Conservation (phyloP, 2,888 invertebrate species). For the Eupeodes luniger region DNA sequence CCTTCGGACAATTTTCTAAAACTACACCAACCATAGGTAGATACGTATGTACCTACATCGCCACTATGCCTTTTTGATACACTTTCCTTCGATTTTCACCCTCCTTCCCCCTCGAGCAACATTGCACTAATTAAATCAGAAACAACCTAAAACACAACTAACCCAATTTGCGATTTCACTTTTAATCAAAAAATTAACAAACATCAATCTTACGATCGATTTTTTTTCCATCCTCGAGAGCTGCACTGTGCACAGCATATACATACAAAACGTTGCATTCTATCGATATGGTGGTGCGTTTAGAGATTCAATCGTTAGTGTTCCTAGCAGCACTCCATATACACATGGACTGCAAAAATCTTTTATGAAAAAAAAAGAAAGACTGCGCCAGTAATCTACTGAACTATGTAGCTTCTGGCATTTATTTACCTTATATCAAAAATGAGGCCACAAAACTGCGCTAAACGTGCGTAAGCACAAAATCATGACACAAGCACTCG, state of each 20-base stretch:
- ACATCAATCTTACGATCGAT: slow-evolving; percentile 32
- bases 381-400: slow-evolving; percentile 30
- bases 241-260: too few species aligned
- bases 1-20: too few species aligned
- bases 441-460: slow-evolving; percentile 59
- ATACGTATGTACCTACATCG: too few species aligned
- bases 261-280: too few species aligned
- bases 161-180: slow-evolving; percentile 65
- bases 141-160: slow-evolving; percentile 31
- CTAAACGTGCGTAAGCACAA: slow-evolving; percentile 68
- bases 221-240: slow-evolving; percentile 35
- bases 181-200: slow-evolving; percentile 52
- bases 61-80: background rate
- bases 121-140: slow-evolving; percentile 16
- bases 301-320: slow-evolving; percentile 41
- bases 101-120: background rate
- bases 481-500: slow-evolving; percentile 60
- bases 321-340: background rate
- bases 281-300: slow-evolving; percentile 1
- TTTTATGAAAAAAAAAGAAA: slow-evolving; percentile 4
- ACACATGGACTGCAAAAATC: slow-evolving; percentile 12
- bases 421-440: slow-evolving; percentile 48
- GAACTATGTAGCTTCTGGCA: slow-evolving; percentile 20
- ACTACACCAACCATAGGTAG: too few species aligned
- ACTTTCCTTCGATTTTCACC: background rate